Conservation (phyloP, 2,797 vertebrate genomes). For the Mycteria americana region DNA sequence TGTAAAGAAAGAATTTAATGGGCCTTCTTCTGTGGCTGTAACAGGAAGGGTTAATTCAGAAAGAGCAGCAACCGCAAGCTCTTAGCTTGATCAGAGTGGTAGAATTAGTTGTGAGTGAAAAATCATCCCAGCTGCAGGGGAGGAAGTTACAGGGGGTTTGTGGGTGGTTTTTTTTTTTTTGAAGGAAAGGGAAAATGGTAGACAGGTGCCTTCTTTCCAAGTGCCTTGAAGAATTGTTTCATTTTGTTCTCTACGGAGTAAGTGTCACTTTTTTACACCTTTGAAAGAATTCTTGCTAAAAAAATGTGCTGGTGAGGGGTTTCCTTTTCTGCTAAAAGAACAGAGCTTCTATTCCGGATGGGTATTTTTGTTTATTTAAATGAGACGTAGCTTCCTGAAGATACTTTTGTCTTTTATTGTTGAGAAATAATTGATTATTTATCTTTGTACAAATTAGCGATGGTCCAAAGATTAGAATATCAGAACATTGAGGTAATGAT, state of each 20-base stretch:
- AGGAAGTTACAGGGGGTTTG: background rate
- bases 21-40: background rate
- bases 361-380: background rate
- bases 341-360: background rate
- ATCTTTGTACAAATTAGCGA: background rate
- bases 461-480: background rate
- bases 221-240: background rate
- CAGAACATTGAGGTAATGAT: background rate
- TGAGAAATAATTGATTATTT: background rate
- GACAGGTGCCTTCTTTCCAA: background rate
- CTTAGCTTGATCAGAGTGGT: background rate
- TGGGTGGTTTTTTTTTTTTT: background rate
- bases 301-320: rapidly evolving
- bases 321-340: background rate
- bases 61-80: background rate
- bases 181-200: background rate
- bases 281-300: background rate
- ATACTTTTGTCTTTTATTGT: background rate
- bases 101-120: background rate
- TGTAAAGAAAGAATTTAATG: background rate
- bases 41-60: background rate
- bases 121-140: background rate
- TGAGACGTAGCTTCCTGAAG: background rate
- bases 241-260: background rate
- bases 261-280: background rate